Percentiles rank a stretch among this genome's conserved stretches.
phyloP scores from a whole-genome alignment of 1,140 invertebrate genomes.

The Papilio helenus region DNA sequence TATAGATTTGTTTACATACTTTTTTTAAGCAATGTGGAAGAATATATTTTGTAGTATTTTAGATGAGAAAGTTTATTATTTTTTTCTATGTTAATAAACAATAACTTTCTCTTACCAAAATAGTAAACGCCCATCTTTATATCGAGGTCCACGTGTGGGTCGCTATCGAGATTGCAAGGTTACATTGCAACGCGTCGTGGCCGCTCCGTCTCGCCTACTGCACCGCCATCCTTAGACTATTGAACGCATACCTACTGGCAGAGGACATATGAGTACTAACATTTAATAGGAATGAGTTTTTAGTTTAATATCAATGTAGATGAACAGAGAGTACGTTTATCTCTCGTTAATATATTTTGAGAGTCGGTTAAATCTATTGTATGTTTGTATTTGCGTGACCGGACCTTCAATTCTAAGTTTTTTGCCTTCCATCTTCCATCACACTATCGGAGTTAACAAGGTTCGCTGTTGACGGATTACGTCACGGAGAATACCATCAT shows the following conservation, averaged over 20 bases:
- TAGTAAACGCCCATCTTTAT: conserved; percentile 10
- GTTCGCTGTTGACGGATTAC: no score
- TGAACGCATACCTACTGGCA: background rate
- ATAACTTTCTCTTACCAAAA: conserved; percentile 15
- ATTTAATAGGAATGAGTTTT: no score
- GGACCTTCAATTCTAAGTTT: no score
- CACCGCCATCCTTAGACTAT: background rate
- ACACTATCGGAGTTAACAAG: no score
- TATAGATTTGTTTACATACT: no score
- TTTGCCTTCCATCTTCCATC: no score
- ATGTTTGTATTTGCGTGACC: no score
- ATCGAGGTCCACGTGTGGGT: conserved; percentile 25
- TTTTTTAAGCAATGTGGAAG: background rate
- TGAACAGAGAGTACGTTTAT: no score
- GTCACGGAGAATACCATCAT: no score
- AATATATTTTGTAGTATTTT: background rate
- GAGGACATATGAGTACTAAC: background rate
- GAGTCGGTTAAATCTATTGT: no score
- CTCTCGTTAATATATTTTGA: no score
- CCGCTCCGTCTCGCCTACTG: conserved; percentile 30
- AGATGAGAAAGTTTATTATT: background rate
- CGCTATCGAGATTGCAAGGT: conserved; percentile 24
- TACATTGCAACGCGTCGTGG: conserved; percentile 14
- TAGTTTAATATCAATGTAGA: no score
- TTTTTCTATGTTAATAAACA: background rate